These are phyloP conservation scores for Pangasius djambal DNA, from an alignment of 2,797 vertebrate species.

Conservation along the genomic window DNA sequence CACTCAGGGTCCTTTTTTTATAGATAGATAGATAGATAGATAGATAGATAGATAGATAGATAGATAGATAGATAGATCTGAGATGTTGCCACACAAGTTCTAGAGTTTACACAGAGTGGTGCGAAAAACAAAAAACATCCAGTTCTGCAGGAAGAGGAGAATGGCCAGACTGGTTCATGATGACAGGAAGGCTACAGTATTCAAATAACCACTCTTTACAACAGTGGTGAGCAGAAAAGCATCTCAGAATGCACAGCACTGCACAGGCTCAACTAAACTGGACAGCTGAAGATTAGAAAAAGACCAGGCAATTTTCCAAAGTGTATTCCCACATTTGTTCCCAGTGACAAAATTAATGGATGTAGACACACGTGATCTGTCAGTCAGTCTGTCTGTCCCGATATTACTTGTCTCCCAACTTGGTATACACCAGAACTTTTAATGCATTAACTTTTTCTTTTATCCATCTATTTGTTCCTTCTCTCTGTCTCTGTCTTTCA, in stretches of 20 bases:
- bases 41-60: too few species aligned
- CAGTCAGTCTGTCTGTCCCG: neutral
- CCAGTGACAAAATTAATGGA: neutral
- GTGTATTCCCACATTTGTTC: neutral
- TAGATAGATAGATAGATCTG: too few species aligned
- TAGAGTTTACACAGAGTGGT: neutral
- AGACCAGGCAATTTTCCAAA: neutral
- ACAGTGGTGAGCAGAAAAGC: neutral
- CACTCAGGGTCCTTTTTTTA: neutral
- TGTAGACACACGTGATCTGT: neutral
- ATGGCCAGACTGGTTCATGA: neutral
- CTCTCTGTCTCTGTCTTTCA: conserved; percentile 55
- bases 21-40: neutral
- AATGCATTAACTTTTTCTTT: neutral
- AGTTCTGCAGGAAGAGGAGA: neutral
- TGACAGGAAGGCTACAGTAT: neutral
- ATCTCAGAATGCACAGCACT: neutral
- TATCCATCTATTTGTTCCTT: neutral
- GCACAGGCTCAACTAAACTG: neutral
- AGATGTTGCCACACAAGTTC: too few species aligned
- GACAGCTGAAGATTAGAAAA: neutral
- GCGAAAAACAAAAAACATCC: neutral
- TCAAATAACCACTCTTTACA: neutral
- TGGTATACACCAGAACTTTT: neutral
- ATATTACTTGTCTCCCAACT: neutral